phyloP scores from a whole-genome alignment of 2,888 invertebrate genomes.

The Hydrotaea diabolus region DNA sequence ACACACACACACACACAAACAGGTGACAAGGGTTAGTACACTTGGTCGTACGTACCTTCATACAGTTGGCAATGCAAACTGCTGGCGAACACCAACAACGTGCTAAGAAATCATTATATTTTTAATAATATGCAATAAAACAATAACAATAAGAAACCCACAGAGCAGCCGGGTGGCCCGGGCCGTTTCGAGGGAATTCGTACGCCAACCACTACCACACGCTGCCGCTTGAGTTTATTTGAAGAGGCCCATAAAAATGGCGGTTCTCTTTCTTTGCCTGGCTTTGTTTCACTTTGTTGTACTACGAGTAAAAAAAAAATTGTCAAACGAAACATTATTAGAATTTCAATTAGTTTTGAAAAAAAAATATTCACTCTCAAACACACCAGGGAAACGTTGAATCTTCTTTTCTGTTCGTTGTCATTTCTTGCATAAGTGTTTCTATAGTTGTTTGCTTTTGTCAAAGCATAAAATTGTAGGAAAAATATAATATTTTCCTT shows the following conservation, averaged over 20 bases:
- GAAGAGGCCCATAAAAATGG: constrained; percentile 52
- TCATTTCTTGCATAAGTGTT: constrained; percentile 6
- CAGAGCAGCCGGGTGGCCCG: neutral
- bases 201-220: neutral
- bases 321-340: constrained; percentile 48
- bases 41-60: too few relatives aligned
- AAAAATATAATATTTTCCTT: constrained; percentile 8
- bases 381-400: neutral
- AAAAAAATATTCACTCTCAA: neutral
- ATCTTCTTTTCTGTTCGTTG: neutral
- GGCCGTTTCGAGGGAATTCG: neutral
- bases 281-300: constrained; percentile 31
- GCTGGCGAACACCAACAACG: constrained; percentile 46
- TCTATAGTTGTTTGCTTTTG: neutral
- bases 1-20: too few relatives aligned
- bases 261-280: constrained; percentile 52
- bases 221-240: neutral
- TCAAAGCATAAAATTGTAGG: constrained; percentile 2
- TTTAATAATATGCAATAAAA: constrained; percentile 42
- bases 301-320: constrained; percentile 8
- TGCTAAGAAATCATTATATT: constrained; percentile 66
- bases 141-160: neutral
- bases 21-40: too few relatives aligned
- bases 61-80: neutral
- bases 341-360: constrained; percentile 60